phyloP scores from a whole-genome alignment of 2,797 vertebrate species.

The Chelon labrosus region DNA sequence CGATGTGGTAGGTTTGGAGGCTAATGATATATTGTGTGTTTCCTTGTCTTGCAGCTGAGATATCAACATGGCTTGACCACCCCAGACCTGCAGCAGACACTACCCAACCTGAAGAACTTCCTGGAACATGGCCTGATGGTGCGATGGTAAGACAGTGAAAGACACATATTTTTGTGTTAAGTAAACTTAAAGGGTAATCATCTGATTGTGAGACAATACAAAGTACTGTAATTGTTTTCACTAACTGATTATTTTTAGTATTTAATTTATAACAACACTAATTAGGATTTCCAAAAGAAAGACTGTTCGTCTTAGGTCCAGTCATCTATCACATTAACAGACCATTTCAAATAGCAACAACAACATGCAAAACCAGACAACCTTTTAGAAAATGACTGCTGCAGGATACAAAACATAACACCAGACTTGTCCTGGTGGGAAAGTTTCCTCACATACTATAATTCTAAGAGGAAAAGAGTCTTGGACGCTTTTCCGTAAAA shows the following conservation, averaged over 20 bases:
- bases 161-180: background rate
- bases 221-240: background rate
- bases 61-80: slow-evolving; percentile 97
- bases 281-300: background rate
- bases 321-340: background rate
- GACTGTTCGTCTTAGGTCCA: background rate
- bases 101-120: slow-evolving; percentile 98
- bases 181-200: background rate
- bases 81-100: slow-evolving; percentile 96
- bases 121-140: slow-evolving; percentile 96
- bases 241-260: background rate
- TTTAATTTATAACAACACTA: background rate
- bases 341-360: background rate
- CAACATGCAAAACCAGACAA: background rate
- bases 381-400: background rate
- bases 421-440: background rate
- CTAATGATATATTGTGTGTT: slow-evolving; percentile 57
- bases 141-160: slow-evolving; percentile 89
- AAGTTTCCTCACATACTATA: background rate
- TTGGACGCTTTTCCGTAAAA: background rate
- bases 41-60: slow-evolving; percentile 88
- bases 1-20: slow-evolving; percentile 37
- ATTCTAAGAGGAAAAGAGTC: background rate
- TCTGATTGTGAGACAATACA: background rate
- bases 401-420: background rate